A percentile compares a stretch with the other conserved stretches of the same genome.
Conservation (phyloP, 1,140 invertebrate species). For the Semibalanus balanoides region DNA sequence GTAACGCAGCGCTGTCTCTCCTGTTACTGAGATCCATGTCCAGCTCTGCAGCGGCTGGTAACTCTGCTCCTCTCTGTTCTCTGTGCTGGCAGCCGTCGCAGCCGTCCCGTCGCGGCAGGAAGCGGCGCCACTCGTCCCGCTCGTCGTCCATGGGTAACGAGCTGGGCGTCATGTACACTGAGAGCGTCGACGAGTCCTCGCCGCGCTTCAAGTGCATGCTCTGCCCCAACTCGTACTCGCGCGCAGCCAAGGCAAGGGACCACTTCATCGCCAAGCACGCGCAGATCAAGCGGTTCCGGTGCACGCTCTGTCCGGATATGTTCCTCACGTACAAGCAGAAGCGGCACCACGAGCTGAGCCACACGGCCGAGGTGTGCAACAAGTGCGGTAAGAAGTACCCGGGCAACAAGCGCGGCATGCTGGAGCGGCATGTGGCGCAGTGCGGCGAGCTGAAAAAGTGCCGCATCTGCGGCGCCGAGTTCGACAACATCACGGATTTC, state of each 20-base stretch:
- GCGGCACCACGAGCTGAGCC: conserved; percentile 4
- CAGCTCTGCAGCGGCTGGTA: too few species aligned
- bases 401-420: conserved; percentile 3
- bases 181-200: neutral
- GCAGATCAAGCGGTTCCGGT: neutral
- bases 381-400: conserved; percentile 5
- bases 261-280: conserved; percentile 5
- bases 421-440: neutral
- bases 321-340: conserved; percentile 6
- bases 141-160: neutral
- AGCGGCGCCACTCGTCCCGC: neutral
- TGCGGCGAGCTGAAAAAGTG: conserved; percentile 3
- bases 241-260: neutral
- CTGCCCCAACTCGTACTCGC: neutral
- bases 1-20: too few species aligned
- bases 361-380: neutral
- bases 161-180: neutral
- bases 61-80: too few species aligned
- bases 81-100: neutral
- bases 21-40: too few species aligned
- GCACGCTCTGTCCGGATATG: neutral
- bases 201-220: neutral
- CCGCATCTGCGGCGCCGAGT: neutral
- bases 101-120: neutral
- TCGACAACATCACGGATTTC: neutral